Base-by-base conservation (phyloP, 1,140 invertebrate genomes). In the Calliopsis andreniformis region DNA sequence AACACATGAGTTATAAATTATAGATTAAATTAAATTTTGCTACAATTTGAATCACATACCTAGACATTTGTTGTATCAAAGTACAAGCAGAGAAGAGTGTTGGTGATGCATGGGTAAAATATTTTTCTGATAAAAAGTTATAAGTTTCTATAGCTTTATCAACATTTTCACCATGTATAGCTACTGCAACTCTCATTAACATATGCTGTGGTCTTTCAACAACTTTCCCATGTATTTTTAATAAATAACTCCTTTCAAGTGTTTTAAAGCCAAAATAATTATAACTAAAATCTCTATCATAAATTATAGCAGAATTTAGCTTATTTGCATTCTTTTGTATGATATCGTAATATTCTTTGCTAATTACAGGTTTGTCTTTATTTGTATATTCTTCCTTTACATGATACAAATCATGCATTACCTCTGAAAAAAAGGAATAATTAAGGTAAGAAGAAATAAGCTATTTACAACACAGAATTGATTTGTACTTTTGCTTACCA, bases 191-290 rank as follows among this genome's bases (percentile, higher is more conserved):
- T 87, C 99, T 93, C 99, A 99, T 99, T 56, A 99, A 92, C 98
- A 99, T 98, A 77, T 99, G 98, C 87, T 99, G 99, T 0, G 99
- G 99, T 51, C 99, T 93, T 90, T 99, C 99, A 6, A 95, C 98
- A 58, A 99, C 96, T 94, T 98, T 98, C 0, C 96, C 96, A 91
- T 98, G 94, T 64, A 99, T 98, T 91, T 98, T 98, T 25, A 99
- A 90, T 61, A 99, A 92, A 90, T 99, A 99, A 2, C 98, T 99
- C 76, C 97, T 93, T 89, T 99, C 99, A 58, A 99, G 92, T 5
- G 99, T 99, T 93, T 99, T 99, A 86, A 99, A 99, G 45, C 98
- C 99, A 94, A 99, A 99, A 89, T 99, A 99, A 89, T 98, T 99
- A 90, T 99, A 99, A 69, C 94, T 96, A 88, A 98, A 99, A 93